Percentiles rank a stretch among this genome's conserved stretches.
Conservation (phyloP, 30 jellyfish, hydroid and myxozoan genomes). For the Hydra vulgaris region DNA sequence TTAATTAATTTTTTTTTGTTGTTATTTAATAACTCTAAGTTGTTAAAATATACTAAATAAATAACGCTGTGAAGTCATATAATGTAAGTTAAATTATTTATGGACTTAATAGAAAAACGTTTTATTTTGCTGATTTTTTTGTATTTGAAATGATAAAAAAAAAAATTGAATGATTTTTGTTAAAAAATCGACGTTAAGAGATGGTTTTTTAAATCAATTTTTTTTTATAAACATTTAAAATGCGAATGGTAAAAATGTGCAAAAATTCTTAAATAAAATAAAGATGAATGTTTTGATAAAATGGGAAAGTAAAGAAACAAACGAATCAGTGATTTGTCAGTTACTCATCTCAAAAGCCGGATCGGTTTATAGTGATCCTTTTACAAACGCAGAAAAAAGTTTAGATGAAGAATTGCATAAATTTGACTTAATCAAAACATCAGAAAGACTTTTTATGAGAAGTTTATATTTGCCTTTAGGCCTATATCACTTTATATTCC, state of each 20-base stretch:
- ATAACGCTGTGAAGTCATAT: background rate
- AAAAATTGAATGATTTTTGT: background rate
- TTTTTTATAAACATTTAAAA: background rate
- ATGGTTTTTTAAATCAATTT: no score
- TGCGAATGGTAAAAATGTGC: background rate
- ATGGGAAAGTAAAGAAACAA: background rate
- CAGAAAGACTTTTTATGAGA: background rate
- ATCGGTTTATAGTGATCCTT: background rate
- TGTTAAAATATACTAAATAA: no score
- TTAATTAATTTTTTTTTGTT: no score
- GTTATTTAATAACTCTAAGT: no score
- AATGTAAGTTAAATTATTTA: background rate
- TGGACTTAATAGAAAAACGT: background rate
- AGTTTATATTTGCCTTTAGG: slow-evolving; percentile 10
- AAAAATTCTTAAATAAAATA: background rate
- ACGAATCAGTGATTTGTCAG: background rate
- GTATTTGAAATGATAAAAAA: background rate
- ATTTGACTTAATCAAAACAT: background rate
- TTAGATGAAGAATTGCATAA: background rate
- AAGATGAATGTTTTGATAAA: background rate
- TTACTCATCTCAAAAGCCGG: background rate
- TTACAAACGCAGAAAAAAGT: background rate
- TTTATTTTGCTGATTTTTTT: background rate
- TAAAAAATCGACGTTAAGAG: background rate
- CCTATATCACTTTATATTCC: slow-evolving; percentile 8